Conservation (phyloP, 2,888 invertebrate species). For the Deilephila porcellus region DNA sequence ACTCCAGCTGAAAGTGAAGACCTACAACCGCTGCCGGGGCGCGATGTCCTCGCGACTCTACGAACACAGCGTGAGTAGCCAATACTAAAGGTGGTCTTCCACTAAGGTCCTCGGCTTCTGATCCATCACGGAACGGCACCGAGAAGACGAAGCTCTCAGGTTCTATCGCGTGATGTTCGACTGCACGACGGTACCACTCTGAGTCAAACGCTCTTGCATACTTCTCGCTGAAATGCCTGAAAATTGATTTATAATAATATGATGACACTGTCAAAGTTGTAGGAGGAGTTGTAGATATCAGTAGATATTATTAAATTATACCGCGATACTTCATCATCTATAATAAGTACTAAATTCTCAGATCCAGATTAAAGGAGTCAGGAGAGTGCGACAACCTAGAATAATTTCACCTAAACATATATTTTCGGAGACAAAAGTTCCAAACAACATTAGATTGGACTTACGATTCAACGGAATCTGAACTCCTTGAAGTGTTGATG, state of each 20-base stretch:
- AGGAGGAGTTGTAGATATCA: too few species aligned
- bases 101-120: constrained; percentile 85
- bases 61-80: constrained; percentile 96
- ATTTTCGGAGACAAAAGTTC: too few species aligned
- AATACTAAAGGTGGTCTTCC: constrained; percentile 88
- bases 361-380: too few species aligned
- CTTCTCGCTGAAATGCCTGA: constrained; percentile 92
- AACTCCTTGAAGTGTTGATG: constrained; percentile 68
- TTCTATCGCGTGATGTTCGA: constrained; percentile 94
- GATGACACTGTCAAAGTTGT: too few species aligned
- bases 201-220: constrained; percentile 94
- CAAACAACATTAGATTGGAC: constrained; percentile 48
- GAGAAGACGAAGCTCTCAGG: constrained; percentile 96
- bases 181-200: constrained; percentile 95
- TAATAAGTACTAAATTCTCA: too few species aligned
- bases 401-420: too few species aligned
- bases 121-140: constrained; percentile 89
- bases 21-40: constrained; percentile 97
- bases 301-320: too few species aligned
- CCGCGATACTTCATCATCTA: too few species aligned
- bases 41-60: constrained; percentile 92
- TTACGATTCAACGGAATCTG: constrained; percentile 89
- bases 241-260: not conserved
- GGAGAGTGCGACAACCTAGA: too few species aligned
- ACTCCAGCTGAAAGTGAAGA: constrained; percentile 93